Conservation (phyloP, 2,113 vertebrate genomes). For the Xenopus tropicalis region DNA sequence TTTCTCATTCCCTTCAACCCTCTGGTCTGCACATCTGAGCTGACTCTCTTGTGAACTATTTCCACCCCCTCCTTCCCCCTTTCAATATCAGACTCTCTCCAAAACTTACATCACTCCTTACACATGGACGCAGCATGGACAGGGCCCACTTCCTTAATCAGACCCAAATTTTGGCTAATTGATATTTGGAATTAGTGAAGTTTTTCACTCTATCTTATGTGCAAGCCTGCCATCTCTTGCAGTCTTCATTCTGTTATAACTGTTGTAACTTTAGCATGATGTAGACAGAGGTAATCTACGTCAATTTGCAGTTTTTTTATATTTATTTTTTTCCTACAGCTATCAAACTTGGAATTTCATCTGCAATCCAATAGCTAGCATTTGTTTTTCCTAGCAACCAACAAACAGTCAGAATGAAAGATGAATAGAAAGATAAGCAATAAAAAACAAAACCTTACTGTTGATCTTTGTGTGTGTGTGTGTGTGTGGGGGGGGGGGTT, state of each 20-base stretch:
- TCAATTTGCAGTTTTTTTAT: too few relatives aligned
- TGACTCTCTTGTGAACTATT: conserved; percentile 25
- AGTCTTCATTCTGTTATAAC: background rate
- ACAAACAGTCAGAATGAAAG: too few relatives aligned
- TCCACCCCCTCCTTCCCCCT: conserved; percentile 34
- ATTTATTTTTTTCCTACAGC: too few relatives aligned
- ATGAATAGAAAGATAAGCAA: too few relatives aligned
- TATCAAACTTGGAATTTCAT: too few relatives aligned
- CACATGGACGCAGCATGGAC: conserved; percentile 37
- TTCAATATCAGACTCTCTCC: conserved; percentile 15
- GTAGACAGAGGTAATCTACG: too few relatives aligned
- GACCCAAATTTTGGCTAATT: conserved; percentile 18
- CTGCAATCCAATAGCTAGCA: too few relatives aligned
- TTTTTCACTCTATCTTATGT: background rate
- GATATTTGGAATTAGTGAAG: background rate
- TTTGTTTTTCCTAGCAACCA: too few relatives aligned
- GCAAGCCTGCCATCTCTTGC: background rate
- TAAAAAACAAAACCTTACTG: too few relatives aligned
- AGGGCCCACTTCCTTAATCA: conserved; percentile 14
- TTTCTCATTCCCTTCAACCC: background rate
- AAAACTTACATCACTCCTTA: conserved; percentile 38
- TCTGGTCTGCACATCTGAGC: conserved; percentile 12
- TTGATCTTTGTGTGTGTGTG: too few relatives aligned
- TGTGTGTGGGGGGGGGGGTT: too few relatives aligned
- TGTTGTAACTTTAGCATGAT: too few relatives aligned